Evolutionary conservation across 1,140 invertebrate genomes (phyloP), one percentile per base, ranked within the genome.

Genomic region (Pectinophora gossypiella): DNA sequence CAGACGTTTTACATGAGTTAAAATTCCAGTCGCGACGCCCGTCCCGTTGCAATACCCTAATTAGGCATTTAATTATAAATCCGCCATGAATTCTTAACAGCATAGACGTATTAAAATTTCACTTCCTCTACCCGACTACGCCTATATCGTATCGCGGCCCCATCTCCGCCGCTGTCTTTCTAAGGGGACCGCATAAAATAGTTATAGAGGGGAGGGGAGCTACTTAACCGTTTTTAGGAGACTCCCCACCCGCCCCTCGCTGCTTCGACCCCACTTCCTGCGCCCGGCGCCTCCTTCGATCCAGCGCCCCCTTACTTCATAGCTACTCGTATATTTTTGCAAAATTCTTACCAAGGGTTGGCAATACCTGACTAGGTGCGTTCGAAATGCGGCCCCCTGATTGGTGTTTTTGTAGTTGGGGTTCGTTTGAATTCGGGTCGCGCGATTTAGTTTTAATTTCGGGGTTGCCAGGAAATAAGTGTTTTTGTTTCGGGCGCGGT

Each of bases 151-250:
- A n/a, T n/a, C 72, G 64, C 54, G 51, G 67, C 75, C 75, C 74
- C 76, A 81, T 77, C 79, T 77, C 66, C 72, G 70, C 75, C 70
- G 72, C 75, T 79, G 78, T 86, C 83, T 86, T 86, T 86, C 77
- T 83, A 78, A 85, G 80, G 83, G 83, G 80, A 86, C 83, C 78
- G 66, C 76, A 86, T 86, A 86, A 86, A 86, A 85, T 86, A 86
- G 83, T 86, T 85, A 84, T 84, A 80, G 73, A 76, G 79, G 75
- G 80, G 65, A 80, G 76, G 68, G 79, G 76, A 78, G 83, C 83
- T 84, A 84, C 83, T 86, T 85, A 86, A 83, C 81, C 79, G 81
- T 86, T 86, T 86, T 86, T 85, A 85, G 83, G 83, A 81, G 80
- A 83, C 78, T 74, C 81, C 80, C 81, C 72, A 66, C 61, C 58